Percentiles rank a stretch among this genome's conserved stretches.
These are phyloP conservation scores for Lagopus leucura DNA, from an alignment of 2,113 vertebrate genomes.

Conservation along the genomic window DNA sequence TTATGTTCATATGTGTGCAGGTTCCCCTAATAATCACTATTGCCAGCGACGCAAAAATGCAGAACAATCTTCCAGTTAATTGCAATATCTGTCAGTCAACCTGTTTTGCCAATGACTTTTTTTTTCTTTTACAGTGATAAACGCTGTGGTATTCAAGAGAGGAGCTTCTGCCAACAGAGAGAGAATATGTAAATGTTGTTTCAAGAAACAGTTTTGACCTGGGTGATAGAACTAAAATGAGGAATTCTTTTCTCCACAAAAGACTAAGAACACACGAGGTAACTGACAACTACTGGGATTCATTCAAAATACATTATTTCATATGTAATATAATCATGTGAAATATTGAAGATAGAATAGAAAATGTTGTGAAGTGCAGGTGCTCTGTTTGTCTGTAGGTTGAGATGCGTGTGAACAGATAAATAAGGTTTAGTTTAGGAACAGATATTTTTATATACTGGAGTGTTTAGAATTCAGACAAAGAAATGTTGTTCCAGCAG, in stretches of 20 bases:
- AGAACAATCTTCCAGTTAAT: conserved; percentile 10
- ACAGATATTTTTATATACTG: neutral
- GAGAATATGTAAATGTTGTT: neutral
- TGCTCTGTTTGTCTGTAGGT: conserved; percentile 10
- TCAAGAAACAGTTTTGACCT: neutral
- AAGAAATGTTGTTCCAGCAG: neutral
- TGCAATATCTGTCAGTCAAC: conserved; percentile 31
- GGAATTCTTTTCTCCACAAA: neutral
- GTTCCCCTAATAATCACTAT: neutral
- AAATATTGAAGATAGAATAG: neutral
- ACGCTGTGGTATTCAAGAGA: neutral
- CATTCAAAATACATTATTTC: neutral
- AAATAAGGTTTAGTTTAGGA: conserved; percentile 16
- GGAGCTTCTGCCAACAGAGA: neutral
- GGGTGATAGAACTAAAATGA: neutral
- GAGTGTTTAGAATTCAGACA: conserved; percentile 29
- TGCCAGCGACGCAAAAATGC: neutral
- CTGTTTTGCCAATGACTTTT: neutral
- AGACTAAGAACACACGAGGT: conserved; percentile 8
- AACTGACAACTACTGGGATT: neutral
- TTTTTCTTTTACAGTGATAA: neutral
- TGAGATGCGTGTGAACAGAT: neutral
- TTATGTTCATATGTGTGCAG: neutral
- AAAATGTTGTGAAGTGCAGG: neutral
- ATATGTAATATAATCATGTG: neutral